Evolutionary conservation across 2,888 invertebrate species (phyloP), one percentile per base, ranked within the genome.

Genomic region (Apocheima hispidaria): DNA sequence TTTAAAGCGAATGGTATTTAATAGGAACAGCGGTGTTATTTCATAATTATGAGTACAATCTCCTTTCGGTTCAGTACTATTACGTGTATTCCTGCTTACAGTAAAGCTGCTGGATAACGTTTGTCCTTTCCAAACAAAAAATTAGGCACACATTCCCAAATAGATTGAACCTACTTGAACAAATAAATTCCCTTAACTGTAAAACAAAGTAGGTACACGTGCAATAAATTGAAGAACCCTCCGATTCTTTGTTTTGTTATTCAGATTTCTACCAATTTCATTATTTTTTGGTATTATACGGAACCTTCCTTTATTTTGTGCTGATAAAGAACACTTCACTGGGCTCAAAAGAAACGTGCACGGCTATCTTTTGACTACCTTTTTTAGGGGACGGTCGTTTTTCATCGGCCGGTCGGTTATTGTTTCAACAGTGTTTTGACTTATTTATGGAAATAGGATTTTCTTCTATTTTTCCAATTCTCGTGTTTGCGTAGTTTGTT

Each of bases 261-360:
- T 36, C 36, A 36, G 38, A 38, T 38, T 33, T 48, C 38, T 5
- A 50, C 16, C 0, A 18, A 50, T 16, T 50, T n/a, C 23, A 50
- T 7, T 36, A 10, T 10, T 38, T 36, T 18, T 14, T 16, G 26
- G 36, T 18, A 23, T 4, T 21, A 20, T 23, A 26, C 14, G 10
- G 26, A 38, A 18, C 26, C 23, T 14, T 38, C 23, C 38, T 49
- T 49, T 16, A 26, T 38, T n/a, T 50, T 23, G 28, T 44, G 16
- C 16, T 44, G 21, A 49, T 48, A 48, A 20, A 33, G 20, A 9
- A 53, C 41, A 44, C 43, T 50, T 50, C 23, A 38, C 36, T 26
- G 36, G 38, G 51, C 7, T 43, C 53, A 30, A 43, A 43, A n/a
- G 1, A 16, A 36, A 35, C 16, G n/a, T 35, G 21, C 46, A 35